Percentiles rank a stretch among this genome's conserved stretches.
These are phyloP conservation scores for Anastrepha obliqua DNA, from an alignment of 1,140 invertebrate species.

Conservation along the genomic window DNA sequence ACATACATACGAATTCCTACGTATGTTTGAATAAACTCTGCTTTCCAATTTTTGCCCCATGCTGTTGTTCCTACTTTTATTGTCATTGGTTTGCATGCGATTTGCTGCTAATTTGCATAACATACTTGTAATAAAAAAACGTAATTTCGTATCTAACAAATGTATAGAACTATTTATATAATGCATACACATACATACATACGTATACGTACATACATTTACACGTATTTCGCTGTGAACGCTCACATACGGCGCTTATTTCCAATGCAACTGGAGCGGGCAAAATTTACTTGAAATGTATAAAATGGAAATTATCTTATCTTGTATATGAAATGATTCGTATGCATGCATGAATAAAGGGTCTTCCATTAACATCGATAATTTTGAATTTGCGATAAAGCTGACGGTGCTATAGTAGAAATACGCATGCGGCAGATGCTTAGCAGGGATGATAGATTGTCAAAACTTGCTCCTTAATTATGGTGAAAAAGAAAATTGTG, in stretches of 20 bases:
- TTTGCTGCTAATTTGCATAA: conserved; percentile 1
- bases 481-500: no score
- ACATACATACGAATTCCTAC: neutral
- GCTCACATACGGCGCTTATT: neutral
- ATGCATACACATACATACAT: neutral
- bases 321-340: neutral
- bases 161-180: neutral
- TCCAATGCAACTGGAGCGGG: conserved; percentile 25
- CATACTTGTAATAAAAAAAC: neutral
- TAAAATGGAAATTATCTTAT: conserved; percentile 36
- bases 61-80: neutral
- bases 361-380: no score
- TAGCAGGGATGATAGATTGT: no score
- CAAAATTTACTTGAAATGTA: neutral
- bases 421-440: no score
- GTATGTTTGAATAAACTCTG: neutral
- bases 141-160: neutral
- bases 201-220: neutral
- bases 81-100: neutral
- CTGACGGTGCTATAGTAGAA: no score
- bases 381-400: no score
- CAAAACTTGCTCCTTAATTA: no score
- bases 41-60: neutral
- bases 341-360: no score
- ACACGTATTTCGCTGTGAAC: neutral